Percentiles rank a stretch among this genome's conserved stretches.
phyloP scores from a whole-genome alignment of 2,888 invertebrate species.

The Hyposoter didymator region DNA sequence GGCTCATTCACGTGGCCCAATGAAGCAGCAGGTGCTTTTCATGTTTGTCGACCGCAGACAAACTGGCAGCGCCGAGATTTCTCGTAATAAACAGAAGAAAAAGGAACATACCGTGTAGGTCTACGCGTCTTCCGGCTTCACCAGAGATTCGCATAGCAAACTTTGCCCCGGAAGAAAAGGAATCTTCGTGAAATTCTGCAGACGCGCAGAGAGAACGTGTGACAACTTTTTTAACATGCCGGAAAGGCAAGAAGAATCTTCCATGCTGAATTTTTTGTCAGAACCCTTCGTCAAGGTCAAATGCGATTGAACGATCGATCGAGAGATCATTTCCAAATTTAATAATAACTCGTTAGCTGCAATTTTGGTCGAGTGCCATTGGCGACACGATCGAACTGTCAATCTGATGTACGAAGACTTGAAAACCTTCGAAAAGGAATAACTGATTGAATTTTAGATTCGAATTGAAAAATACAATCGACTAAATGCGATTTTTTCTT shows the following conservation, averaged over 20 bases:
- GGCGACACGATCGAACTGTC: too few relatives aligned
- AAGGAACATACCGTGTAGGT: neutral
- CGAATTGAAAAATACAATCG: too few relatives aligned
- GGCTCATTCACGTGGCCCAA: constrained; percentile 39
- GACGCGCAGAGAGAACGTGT: too few relatives aligned
- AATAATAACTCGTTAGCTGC: neutral
- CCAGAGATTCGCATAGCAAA: neutral
- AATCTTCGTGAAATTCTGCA: neutral
- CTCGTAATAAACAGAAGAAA: neutral
- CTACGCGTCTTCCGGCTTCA: constrained; percentile 8
- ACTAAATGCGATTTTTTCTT: too few relatives aligned
- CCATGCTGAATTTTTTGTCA: neutral
- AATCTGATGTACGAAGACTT: too few relatives aligned
- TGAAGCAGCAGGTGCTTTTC: constrained; percentile 63
- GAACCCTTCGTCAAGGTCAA: neutral
- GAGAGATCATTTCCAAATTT: neutral
- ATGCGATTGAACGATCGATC: neutral
- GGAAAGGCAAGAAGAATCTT: neutral
- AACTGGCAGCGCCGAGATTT: constrained; percentile 20
- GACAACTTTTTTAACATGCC: neutral
- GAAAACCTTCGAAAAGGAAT: too few relatives aligned
- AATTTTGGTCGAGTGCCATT: neutral
- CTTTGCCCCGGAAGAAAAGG: neutral
- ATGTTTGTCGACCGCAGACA: constrained; percentile 58
- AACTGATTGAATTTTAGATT: too few relatives aligned